phyloP scores from a whole-genome alignment of 2,113 vertebrate genomes.

The Emydura subglobosa region DNA sequence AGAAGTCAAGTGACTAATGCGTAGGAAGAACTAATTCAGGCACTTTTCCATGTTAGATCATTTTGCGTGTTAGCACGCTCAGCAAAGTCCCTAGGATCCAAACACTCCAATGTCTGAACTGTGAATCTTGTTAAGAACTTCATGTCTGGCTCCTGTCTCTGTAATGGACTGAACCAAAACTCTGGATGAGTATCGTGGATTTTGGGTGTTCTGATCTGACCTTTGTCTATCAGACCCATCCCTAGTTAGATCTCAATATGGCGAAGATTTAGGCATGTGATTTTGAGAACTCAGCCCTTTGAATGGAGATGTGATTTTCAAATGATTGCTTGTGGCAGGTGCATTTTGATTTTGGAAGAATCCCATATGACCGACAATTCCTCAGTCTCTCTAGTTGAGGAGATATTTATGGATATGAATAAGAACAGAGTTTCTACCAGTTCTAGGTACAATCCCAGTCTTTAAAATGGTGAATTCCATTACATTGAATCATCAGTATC shows the following conservation, averaged over 20 bases:
- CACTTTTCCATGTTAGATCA: constrained; percentile 2
- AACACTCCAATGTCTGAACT: neutral
- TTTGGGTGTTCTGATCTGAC: neutral
- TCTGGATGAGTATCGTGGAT: neutral
- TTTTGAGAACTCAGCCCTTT: neutral
- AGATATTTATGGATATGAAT: neutral
- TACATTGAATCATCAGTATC: neutral
- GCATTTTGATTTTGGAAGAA: neutral
- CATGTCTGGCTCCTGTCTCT: neutral
- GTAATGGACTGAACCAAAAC: neutral
- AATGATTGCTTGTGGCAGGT: neutral
- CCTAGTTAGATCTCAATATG: neutral
- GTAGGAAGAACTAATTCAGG: constrained; percentile 29
- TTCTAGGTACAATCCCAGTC: constrained; percentile 7
- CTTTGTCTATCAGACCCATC: neutral
- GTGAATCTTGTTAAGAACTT: neutral
- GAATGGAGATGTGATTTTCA: neutral
- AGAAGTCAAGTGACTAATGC: constrained; percentile 54
- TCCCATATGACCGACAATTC: neutral
- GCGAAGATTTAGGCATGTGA: neutral
- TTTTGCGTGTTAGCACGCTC: neutral
- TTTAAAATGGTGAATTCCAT: constrained; percentile 24
- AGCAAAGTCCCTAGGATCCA: neutral
- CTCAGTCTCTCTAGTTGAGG: neutral
- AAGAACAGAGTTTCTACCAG: neutral